phyloP scores from a whole-genome alignment of 2,888 invertebrate genomes.

The Pachliopta kotzebuea region DNA sequence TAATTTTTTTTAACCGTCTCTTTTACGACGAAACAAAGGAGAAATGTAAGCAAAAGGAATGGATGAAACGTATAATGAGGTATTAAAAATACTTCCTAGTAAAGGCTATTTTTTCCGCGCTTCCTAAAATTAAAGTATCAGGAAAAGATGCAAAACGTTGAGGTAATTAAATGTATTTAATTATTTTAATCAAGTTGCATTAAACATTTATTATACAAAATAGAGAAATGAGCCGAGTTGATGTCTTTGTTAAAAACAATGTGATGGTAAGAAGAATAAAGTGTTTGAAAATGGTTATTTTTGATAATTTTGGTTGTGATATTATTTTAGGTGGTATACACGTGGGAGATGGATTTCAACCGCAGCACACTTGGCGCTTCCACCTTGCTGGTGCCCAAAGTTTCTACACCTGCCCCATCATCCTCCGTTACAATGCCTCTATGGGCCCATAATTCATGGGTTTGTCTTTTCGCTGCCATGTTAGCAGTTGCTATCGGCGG shows the following conservation, averaged over 20 bases:
- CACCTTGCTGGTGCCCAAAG: constrained; percentile 65
- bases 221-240: not conserved
- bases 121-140: constrained; percentile 52
- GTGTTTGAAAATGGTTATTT: not conserved
- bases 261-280: too few relatives aligned
- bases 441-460: constrained; percentile 88
- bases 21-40: not conserved
- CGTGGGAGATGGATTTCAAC: constrained; percentile 78
- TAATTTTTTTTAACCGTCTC: not conserved
- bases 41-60: constrained; percentile 39
- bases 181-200: too few relatives aligned
- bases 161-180: constrained; percentile 44
- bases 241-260: too few relatives aligned
- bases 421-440: constrained; percentile 62
- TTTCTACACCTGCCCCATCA: constrained; percentile 48
- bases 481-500: constrained; percentile 90
- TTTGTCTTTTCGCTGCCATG: constrained; percentile 87
- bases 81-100: constrained; percentile 51
- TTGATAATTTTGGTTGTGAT: not conserved
- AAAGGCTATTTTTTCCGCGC: constrained; percentile 56
- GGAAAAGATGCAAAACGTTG: constrained; percentile 47
- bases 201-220: too few relatives aligned
- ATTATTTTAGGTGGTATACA: constrained; percentile 61
- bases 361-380: constrained; percentile 64
- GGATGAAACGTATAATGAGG: constrained; percentile 44